These are phyloP conservation scores for Elachura formosa DNA, from an alignment of 2,113 vertebrate species.

Conservation along the genomic window DNA sequence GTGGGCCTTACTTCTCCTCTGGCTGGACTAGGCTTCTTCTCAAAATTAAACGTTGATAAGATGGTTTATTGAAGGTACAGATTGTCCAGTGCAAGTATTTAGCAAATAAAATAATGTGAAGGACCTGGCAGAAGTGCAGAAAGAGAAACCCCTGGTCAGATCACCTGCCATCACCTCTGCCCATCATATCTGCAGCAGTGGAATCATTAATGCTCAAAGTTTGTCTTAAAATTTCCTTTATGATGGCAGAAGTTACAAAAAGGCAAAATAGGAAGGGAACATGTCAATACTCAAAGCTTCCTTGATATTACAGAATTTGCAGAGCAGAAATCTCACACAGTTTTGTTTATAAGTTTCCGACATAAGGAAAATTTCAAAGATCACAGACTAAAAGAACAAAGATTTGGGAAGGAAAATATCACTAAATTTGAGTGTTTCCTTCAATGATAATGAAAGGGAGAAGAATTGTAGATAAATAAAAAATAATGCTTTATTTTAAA, in stretches of 20 bases:
- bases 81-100: neutral
- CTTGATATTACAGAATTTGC: neutral
- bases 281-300: neutral
- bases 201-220: neutral
- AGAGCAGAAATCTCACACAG: neutral
- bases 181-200: neutral
- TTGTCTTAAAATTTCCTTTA: neutral
- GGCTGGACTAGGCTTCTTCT: neutral
- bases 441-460: neutral
- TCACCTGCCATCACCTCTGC: fast-evolving
- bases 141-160: neutral
- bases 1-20: neutral
- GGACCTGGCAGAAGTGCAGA: neutral
- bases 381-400: neutral
- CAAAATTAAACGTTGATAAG: neutral
- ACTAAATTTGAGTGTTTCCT: neutral
- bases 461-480: neutral
- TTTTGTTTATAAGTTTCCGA: neutral
- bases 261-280: neutral
- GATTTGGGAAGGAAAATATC: neutral
- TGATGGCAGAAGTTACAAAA: neutral
- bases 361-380: neutral
- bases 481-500: neutral
- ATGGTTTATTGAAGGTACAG: neutral
- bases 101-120: neutral